Evolutionary conservation across 2,888 invertebrate genomes (phyloP).

Genomic region (Aricia artaxerxes): DNA sequence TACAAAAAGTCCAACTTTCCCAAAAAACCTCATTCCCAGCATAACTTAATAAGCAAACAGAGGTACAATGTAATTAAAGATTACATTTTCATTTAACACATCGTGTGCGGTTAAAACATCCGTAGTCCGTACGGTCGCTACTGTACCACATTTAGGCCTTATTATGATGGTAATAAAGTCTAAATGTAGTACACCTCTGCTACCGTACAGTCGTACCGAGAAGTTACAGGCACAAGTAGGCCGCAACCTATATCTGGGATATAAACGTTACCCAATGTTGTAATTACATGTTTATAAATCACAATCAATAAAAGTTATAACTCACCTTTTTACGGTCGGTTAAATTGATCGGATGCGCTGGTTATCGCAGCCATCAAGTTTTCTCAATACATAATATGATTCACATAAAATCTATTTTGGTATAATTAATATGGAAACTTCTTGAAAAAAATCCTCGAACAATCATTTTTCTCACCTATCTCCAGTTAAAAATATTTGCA

Average conservation of each 20-base stretch:
- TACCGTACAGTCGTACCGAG: slow-evolving; percentile 64
- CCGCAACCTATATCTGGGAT: slow-evolving; percentile 64
- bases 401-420: neutral
- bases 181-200: neutral
- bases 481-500: no score
- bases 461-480: no score
- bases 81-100: slow-evolving; percentile 56
- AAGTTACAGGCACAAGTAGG: slow-evolving; percentile 47
- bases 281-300: slow-evolving; percentile 47
- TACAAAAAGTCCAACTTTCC: neutral
- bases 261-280: slow-evolving; percentile 70
- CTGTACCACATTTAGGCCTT: neutral
- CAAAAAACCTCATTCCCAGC: slow-evolving; percentile 41
- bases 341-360: neutral
- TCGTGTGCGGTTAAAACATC: slow-evolving; percentile 54
- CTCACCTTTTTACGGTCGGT: slow-evolving; percentile 4
- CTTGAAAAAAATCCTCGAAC: no score
- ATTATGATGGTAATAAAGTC: neutral
- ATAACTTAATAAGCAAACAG: slow-evolving; percentile 46
- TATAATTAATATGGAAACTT: no score
- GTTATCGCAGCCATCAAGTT: neutral
- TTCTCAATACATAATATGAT: neutral
- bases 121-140: slow-evolving; percentile 39
- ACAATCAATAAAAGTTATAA: neutral
- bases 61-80: slow-evolving; percentile 59